phyloP scores from a whole-genome alignment of 2,888 invertebrate genomes.

The Abrostola tripartita region DNA sequence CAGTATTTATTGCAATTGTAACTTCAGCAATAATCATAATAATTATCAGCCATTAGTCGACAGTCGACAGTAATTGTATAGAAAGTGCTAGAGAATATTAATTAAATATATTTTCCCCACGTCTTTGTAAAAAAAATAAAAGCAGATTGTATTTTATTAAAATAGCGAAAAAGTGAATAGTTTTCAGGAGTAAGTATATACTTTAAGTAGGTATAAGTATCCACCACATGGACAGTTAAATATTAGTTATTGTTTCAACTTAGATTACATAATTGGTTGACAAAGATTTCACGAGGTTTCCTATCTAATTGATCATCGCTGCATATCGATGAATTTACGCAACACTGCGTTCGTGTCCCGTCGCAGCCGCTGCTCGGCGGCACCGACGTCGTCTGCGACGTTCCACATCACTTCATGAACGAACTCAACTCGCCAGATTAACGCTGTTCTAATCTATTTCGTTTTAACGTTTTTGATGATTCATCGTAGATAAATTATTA shows the following conservation, averaged over 20 bases:
- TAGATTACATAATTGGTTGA: constrained; percentile 67
- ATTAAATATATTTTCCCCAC: too few species aligned
- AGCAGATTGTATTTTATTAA: too few species aligned
- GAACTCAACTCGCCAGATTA: constrained; percentile 34
- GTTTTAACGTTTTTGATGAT: constrained; percentile 29
- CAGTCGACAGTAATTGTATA: neutral
- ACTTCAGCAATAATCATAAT: constrained; percentile 16
- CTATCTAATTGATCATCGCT: constrained; percentile 72
- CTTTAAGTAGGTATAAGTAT: constrained; percentile 8
- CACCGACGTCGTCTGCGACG: constrained; percentile 37
- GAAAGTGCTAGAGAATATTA: too few species aligned
- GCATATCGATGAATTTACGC: constrained; percentile 79
- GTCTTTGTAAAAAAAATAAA: too few species aligned
- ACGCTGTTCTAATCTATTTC: constrained; percentile 29
- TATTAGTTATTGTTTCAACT: constrained; percentile 61
- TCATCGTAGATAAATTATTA: too few species aligned
- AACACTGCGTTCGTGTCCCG: constrained; percentile 60
- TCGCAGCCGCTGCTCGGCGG: constrained; percentile 13
- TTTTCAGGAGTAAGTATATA: too few species aligned
- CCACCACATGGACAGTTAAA: constrained; percentile 20
- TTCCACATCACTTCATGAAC: constrained; percentile 50
- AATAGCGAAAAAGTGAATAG: too few species aligned
- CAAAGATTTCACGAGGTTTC: constrained; percentile 65
- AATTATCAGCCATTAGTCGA: neutral
- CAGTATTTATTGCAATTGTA: constrained; percentile 19